phyloP scores from a whole-genome alignment of 1,140 invertebrate genomes.

The Drosophila virilis region DNA sequence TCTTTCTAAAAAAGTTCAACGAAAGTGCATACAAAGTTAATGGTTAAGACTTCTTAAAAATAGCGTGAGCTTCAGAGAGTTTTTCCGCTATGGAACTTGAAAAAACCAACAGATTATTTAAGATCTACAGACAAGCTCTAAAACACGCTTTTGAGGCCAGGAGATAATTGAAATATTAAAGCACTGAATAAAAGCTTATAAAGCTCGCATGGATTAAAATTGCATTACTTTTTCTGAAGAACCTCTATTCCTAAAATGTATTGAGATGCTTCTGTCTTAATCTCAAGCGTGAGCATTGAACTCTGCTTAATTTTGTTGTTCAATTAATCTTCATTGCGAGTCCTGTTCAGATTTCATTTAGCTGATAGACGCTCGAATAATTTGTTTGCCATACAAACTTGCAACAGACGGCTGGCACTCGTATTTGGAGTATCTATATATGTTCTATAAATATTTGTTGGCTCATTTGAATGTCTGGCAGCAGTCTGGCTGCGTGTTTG shows the following conservation, averaged over 20 bases:
- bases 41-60: too few species aligned
- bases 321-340: neutral
- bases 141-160: too few species aligned
- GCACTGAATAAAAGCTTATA: too few species aligned
- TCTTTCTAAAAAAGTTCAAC: too few species aligned
- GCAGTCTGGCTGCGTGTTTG: constrained; percentile 53
- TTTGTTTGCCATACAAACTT: constrained; percentile 30
- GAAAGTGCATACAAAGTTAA: too few species aligned
- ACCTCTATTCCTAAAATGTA: neutral
- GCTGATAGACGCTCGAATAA: constrained; percentile 26
- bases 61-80: too few species aligned
- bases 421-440: constrained; percentile 42
- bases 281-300: constrained; percentile 19
- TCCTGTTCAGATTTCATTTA: constrained; percentile 5
- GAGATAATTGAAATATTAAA: too few species aligned
- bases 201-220: too few species aligned
- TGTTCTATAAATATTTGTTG: constrained; percentile 69
- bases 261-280: constrained; percentile 8
- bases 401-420: constrained; percentile 1
- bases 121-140: too few species aligned
- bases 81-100: too few species aligned
- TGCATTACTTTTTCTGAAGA: too few species aligned
- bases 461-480: constrained; percentile 71
- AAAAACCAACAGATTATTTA: too few species aligned
- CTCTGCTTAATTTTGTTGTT: neutral